Percentiles rank a stretch among this genome's conserved stretches.
Evolutionary conservation across 2,888 invertebrate genomes (phyloP).

Genomic region (Machimus rusticus): DNA sequence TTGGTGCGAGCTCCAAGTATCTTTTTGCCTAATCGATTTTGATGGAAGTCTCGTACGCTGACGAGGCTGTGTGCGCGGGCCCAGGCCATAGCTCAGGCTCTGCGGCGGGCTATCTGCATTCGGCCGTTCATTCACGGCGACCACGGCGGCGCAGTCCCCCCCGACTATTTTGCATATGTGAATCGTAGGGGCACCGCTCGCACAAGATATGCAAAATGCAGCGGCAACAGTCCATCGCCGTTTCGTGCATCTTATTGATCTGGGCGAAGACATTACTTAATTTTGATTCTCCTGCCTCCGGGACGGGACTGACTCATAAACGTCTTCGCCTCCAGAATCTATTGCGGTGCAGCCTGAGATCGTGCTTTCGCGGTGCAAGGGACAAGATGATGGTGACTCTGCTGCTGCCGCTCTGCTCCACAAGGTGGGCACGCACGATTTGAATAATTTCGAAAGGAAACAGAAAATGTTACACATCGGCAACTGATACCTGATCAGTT

Average conservation of each 20-base stretch:
- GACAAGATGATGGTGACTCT: neutral
- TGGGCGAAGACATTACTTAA: neutral
- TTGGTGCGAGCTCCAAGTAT: neutral
- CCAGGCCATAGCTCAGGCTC: neutral
- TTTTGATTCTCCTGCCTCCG: neutral
- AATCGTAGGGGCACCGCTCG: neutral
- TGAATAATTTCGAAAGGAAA: neutral
- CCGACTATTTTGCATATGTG: neutral
- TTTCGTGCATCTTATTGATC: neutral
- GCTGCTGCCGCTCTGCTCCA: neutral
- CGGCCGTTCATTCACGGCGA: neutral
- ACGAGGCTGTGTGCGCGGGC: neutral
- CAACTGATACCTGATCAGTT: neutral
- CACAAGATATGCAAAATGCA: neutral
- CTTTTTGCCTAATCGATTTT: constrained; percentile 28
- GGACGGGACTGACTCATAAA: neutral
- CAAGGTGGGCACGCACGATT: neutral
- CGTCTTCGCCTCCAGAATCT: neutral
- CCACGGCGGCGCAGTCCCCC: neutral
- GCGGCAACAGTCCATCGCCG: neutral
- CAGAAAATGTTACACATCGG: neutral
- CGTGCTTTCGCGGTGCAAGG: neutral
- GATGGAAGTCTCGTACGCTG: neutral
- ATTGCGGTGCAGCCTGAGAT: neutral
- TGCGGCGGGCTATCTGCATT: neutral